Conservation (phyloP, 2,113 vertebrate species). For the Paracanthobrama guichenoti region DNA sequence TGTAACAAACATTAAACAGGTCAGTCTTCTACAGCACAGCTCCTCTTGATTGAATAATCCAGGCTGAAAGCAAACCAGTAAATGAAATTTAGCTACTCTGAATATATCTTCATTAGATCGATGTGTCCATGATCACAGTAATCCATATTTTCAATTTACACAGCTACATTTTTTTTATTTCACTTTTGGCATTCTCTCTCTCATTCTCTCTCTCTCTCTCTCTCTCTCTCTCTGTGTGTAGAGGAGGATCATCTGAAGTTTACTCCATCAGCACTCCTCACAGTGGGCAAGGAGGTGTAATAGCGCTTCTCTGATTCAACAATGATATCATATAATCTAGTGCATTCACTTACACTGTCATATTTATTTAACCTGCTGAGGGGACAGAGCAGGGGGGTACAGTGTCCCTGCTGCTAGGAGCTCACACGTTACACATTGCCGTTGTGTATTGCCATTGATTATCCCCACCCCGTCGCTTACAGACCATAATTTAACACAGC, state of each 20-base stretch:
- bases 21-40: neutral
- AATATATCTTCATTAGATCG: neutral
- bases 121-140: neutral
- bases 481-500: slow-evolving; percentile 99
- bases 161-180: neutral
- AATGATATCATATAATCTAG: slow-evolving; percentile 92
- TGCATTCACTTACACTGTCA: slow-evolving; percentile 88
- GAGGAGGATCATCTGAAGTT: slow-evolving; percentile 63
- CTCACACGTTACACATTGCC: slow-evolving; percentile 89
- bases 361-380: slow-evolving; percentile 98
- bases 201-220: too few relatives aligned
- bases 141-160: slow-evolving; percentile 29
- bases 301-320: slow-evolving; percentile 81
- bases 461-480: slow-evolving; percentile 87
- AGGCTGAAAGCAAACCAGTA: slow-evolving; percentile 22
- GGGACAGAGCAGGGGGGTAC: slow-evolving; percentile 84
- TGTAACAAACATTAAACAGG: slow-evolving; percentile 11
- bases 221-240: neutral
- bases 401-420: slow-evolving; percentile 87
- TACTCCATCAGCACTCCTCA: slow-evolving; percentile 78
- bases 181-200: neutral
- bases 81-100: slow-evolving; percentile 15
- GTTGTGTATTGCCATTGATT: slow-evolving; percentile 95
- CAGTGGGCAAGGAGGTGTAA: slow-evolving; percentile 77
- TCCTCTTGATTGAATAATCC: slow-evolving; percentile 1